Percentiles rank a stretch among this genome's conserved stretches.
phyloP scores from a whole-genome alignment of 1,140 invertebrate genomes.

The Megalonaias nervosa region DNA sequence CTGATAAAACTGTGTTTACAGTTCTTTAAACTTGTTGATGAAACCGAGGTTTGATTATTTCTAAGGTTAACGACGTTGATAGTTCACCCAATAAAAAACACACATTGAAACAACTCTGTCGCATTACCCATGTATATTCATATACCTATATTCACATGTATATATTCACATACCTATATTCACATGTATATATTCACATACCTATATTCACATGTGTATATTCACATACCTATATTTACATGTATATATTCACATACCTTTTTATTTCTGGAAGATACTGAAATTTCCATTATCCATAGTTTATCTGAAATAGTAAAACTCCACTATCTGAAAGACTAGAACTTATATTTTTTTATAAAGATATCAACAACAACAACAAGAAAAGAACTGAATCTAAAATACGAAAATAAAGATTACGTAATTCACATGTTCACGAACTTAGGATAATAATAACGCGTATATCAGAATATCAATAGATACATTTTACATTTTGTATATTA shows the following conservation, averaged over 20 bases:
- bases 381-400: too few relatives aligned
- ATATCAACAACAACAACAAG: too few relatives aligned
- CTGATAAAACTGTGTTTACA: background rate
- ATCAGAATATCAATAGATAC: too few relatives aligned
- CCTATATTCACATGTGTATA: slow-evolving; percentile 13
- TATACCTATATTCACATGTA: slow-evolving; percentile 18
- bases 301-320: too few relatives aligned
- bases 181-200: slow-evolving; percentile 12
- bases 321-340: too few relatives aligned
- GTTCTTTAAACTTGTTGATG: background rate
- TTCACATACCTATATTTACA: background rate
- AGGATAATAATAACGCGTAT: too few relatives aligned
- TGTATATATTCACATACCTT: slow-evolving; percentile 6
- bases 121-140: slow-evolving; percentile 1
- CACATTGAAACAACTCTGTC: background rate
- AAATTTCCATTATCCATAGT: too few relatives aligned
- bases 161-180: slow-evolving; percentile 12
- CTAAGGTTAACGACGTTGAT: background rate
- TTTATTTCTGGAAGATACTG: too few relatives aligned
- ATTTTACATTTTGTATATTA: too few relatives aligned
- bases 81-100: background rate
- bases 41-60: background rate
- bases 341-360: too few relatives aligned
- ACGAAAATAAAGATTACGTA: too few relatives aligned
- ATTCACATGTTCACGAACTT: too few relatives aligned